Base-by-base conservation (phyloP, 2,888 invertebrate species). In the Mythimna loreyi region DNA sequence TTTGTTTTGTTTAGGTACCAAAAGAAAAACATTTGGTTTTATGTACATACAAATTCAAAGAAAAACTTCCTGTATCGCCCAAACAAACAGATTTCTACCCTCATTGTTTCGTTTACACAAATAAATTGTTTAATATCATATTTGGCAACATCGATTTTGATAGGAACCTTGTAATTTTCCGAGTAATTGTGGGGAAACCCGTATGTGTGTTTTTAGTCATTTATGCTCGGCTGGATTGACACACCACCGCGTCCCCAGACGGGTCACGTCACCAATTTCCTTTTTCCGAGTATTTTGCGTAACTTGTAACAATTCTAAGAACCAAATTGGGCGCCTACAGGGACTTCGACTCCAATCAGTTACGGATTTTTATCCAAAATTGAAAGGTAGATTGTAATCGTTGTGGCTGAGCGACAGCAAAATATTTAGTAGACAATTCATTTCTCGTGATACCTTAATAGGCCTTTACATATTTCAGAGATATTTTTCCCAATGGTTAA, bases 201-300 rank as follows among this genome's bases (percentile, higher is more conserved):
- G 28, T 43, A 49, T 59, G 50, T 47, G 60, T 60, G 49, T 56
- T 72, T 75, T 47, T 40, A 60, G 30, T 33, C 25, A 60, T 52
- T 56, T 52, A 60, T 5, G 40, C 16, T 55, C 36, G 49, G 49
- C n/a, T 45, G 1, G 28, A 36, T 25, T 16, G 61, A 40, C 71
- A 70, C 77, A 43, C 71, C 50, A 52, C 49, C 6, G 21, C n/a
- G 33, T 33, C 33, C 55, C 55, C 23, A 52, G 59, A 66, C 50
- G 23, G 57, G 49, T 47, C 62, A 58, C 43, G 43, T 59, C 63
- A 45, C 25, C 28, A 62, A 72, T 78, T 52, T 59, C 43, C 49
- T 40, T 50, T 73, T 72, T 58, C 61, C 71, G 30, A 61, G 60
- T 57, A 77, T 77, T 73, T 70, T 16, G n/a, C 43, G 13, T 55